Conservation (phyloP, 1,140 invertebrate genomes). For the Heliconius himera region DNA sequence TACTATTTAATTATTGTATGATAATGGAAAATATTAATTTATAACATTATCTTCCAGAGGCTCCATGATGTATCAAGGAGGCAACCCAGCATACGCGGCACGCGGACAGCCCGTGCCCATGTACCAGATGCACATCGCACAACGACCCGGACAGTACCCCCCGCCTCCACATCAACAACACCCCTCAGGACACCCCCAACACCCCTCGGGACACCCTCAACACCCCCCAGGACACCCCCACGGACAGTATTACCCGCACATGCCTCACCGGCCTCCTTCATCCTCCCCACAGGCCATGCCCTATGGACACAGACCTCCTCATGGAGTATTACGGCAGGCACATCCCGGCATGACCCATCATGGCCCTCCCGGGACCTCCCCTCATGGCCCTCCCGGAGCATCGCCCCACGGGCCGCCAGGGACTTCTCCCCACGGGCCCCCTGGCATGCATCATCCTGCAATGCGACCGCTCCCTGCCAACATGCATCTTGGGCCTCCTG, state of each 20-base stretch:
- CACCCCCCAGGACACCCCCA: too few species aligned
- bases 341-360: too few species aligned
- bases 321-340: too few species aligned
- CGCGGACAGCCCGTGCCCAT: conserved; percentile 53
- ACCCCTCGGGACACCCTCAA: too few species aligned
- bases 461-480: background rate
- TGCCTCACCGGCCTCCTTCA: too few species aligned
- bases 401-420: conserved; percentile 32
- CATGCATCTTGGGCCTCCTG: conserved; percentile 30
- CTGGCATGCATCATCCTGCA: conserved; percentile 7
- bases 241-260: conserved; percentile 42
- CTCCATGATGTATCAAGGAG: conserved; percentile 67
- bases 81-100: conserved; percentile 53
- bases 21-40: background rate
- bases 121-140: conserved; percentile 45
- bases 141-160: conserved; percentile 17
- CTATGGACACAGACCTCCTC: conserved; percentile 6
- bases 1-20: too few species aligned
- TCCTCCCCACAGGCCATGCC: conserved; percentile 33
- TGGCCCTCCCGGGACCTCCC: background rate
- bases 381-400: conserved; percentile 33
- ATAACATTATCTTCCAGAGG: conserved; percentile 51
- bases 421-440: background rate
- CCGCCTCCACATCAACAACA: conserved; percentile 40
- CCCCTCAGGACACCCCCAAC: conserved; percentile 37